These are phyloP conservation scores for Orthonevra nobilis DNA, from an alignment of 2,888 invertebrate species.

Conservation along the genomic window DNA sequence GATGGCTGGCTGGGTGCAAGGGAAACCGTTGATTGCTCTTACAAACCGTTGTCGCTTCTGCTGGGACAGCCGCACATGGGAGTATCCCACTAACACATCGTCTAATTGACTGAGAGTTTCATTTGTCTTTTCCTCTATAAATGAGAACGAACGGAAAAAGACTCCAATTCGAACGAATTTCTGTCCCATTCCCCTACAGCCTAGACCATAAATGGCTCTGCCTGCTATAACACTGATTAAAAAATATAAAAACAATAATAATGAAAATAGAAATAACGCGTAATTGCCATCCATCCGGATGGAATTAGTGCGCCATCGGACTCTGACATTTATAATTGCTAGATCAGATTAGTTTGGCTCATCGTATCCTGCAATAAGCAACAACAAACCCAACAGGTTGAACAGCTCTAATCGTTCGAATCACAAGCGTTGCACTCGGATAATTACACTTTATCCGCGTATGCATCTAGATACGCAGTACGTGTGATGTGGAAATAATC, in stretches of 20 bases:
- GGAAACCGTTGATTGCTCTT: constrained; percentile 58
- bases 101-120: constrained; percentile 64
- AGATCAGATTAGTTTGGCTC: constrained; percentile 46
- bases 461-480: constrained; percentile 39
- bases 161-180: constrained; percentile 8
- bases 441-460: no score
- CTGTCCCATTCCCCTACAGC: not conserved
- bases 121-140: constrained; percentile 34
- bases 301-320: constrained; percentile 49
- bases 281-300: constrained; percentile 39
- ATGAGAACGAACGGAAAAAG: constrained; percentile 48
- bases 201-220: not conserved
- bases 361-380: constrained; percentile 23
- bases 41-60: not conserved
- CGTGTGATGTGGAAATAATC: constrained; percentile 56
- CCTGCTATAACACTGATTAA: constrained; percentile 17
- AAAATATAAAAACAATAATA: not conserved
- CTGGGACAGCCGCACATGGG: constrained; percentile 35
- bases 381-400: constrained; percentile 51
- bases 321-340: constrained; percentile 41
- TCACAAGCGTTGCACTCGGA: constrained; percentile 58
- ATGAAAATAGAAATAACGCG: constrained; percentile 10
- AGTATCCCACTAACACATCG: constrained; percentile 46
- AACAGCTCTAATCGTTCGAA: constrained; percentile 42
- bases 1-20: constrained; percentile 26